A percentile compares a stretch with the other conserved stretches of the same genome.
Evolutionary conservation across 2,888 invertebrate species (phyloP).

Genomic region (Erebia ligea): DNA sequence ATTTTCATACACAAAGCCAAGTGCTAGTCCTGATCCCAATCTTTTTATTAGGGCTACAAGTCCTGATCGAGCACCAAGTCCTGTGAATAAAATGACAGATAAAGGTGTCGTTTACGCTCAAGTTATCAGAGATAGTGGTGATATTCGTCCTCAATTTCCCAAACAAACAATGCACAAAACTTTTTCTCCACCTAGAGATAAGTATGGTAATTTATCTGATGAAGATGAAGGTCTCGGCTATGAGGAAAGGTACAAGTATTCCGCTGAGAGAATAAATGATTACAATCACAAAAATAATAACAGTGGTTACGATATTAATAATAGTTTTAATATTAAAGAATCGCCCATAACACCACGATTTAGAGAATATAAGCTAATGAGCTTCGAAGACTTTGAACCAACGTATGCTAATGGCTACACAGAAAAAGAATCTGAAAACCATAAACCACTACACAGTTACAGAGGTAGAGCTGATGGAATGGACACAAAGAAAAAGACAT

Average conservation of each 20-base stretch:
- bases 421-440: constrained; percentile 57
- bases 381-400: constrained; percentile 77
- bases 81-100: constrained; percentile 78
- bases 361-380: constrained; percentile 81
- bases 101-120: constrained; percentile 90
- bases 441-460: constrained; percentile 64
- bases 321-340: constrained; percentile 76
- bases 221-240: constrained; percentile 92
- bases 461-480: constrained; percentile 87
- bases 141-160: constrained; percentile 54
- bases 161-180: constrained; percentile 82
- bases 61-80: constrained; percentile 73
- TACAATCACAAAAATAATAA: constrained; percentile 79
- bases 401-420: constrained; percentile 75
- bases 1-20: constrained; percentile 90
- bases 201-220: constrained; percentile 85
- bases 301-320: constrained; percentile 68
- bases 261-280: constrained; percentile 62
- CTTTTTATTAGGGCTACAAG: constrained; percentile 72
- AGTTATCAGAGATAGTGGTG: constrained; percentile 82
- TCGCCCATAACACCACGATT: constrained; percentile 86
- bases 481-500: constrained; percentile 83
- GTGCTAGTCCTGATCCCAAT: constrained; percentile 79
- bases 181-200: constrained; percentile 72
- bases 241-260: constrained; percentile 82